phyloP scores from a whole-genome alignment of 2,797 vertebrate species.

The Pangasius mekongensis region DNA sequence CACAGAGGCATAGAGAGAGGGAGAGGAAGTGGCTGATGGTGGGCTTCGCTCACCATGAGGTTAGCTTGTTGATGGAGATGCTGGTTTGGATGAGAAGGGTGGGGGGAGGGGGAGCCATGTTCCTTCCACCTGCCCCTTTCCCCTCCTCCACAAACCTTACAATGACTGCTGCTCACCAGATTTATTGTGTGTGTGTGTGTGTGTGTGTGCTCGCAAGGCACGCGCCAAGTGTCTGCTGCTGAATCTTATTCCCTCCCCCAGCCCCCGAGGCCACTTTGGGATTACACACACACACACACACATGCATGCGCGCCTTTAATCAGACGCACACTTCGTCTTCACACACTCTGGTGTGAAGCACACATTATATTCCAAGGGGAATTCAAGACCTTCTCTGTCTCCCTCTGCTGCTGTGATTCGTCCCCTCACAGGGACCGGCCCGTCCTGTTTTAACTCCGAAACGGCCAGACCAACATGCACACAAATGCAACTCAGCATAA shows the following conservation, averaged over 20 bases:
- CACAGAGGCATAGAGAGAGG: conserved; percentile 32
- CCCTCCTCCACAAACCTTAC: conserved; percentile 51
- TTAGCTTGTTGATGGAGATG: conserved; percentile 35
- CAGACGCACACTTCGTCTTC: conserved; percentile 37
- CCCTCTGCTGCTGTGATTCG: conserved; percentile 32
- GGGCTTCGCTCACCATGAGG: conserved; percentile 18
- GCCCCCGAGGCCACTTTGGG: conserved; percentile 51
- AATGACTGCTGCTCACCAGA: conserved; percentile 47
- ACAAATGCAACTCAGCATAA: conserved; percentile 5
- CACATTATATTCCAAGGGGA: conserved; percentile 39
- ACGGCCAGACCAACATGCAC: neutral
- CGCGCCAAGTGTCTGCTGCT: conserved; percentile 74
- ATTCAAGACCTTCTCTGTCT: conserved; percentile 42
- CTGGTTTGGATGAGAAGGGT: conserved; percentile 5
- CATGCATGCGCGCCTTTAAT: conserved; percentile 24
- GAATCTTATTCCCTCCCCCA: conserved; percentile 68
- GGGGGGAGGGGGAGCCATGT: conserved; percentile 64
- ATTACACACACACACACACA: conserved; percentile 50
- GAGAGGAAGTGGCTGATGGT: conserved; percentile 31
- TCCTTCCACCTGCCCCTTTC: conserved; percentile 55
- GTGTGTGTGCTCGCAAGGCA: conserved; percentile 63
- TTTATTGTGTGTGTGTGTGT: conserved; percentile 40
- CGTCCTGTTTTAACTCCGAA: conserved; percentile 2
- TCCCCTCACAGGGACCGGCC: conserved; percentile 18
- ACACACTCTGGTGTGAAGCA: conserved; percentile 45